Evolutionary conservation across 1,140 invertebrate species (phyloP).

Genomic region (Dendroctonus valens): DNA sequence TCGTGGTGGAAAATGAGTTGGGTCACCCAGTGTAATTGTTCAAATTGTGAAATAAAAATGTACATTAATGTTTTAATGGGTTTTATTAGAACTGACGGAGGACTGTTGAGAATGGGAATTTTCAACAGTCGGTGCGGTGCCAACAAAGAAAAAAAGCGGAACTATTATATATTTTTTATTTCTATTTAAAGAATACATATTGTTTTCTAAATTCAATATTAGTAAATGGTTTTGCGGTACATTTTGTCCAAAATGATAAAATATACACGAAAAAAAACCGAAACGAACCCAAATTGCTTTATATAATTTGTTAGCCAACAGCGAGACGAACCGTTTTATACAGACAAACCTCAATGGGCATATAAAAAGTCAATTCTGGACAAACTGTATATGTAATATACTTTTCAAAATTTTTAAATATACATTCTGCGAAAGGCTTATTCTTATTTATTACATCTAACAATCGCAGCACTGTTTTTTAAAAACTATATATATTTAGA

Average conservation of each 20-base stretch:
- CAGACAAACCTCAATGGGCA: constrained; percentile 19
- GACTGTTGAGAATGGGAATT: too few relatives aligned
- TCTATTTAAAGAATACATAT: constrained; percentile 53
- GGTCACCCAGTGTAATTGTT: too few relatives aligned
- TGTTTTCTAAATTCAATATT: constrained; percentile 52
- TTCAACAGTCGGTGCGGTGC: too few relatives aligned
- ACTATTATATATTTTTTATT: constrained; percentile 44
- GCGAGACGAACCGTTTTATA: too few relatives aligned
- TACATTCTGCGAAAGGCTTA: constrained; percentile 50
- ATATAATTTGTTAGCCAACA: too few relatives aligned
- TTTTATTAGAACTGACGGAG: too few relatives aligned
- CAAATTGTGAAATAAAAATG: too few relatives aligned
- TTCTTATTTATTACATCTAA: constrained; percentile 46
- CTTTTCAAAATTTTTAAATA: constrained; percentile 43
- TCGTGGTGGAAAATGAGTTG: too few relatives aligned
- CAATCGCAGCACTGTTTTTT: constrained; percentile 45
- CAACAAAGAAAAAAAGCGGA: too few relatives aligned
- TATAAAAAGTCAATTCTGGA: constrained; percentile 45
- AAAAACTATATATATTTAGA: constrained; percentile 44
- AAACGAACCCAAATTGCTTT: too few relatives aligned
- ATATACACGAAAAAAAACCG: constrained; percentile 32
- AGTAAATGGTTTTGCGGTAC: constrained; percentile 49
- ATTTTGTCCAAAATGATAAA: constrained; percentile 49
- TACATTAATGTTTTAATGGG: too few relatives aligned
- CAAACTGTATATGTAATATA: constrained; percentile 38